phyloP scores from a whole-genome alignment of 2,888 invertebrate species.

The Drosophila planitibia region DNA sequence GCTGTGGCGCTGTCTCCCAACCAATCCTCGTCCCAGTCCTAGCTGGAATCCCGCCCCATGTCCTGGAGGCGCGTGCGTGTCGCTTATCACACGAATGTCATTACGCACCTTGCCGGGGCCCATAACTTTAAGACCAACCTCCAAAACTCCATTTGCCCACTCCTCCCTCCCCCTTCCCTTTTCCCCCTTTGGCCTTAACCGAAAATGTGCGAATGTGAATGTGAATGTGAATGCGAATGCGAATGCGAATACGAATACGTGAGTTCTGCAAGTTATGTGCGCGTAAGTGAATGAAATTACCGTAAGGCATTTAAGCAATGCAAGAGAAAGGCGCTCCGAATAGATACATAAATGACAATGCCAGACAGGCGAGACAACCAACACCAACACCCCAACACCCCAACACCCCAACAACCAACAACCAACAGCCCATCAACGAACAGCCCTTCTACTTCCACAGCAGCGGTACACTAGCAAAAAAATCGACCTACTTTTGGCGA shows the following conservation, averaged over 20 bases:
- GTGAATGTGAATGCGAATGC: constrained; percentile 63
- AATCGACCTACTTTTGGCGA: background rate
- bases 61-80: constrained; percentile 75
- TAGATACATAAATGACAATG: constrained; percentile 81
- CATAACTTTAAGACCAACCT: constrained; percentile 63
- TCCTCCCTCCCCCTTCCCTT: too few species aligned
- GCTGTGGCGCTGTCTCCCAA: background rate
- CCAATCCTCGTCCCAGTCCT: background rate
- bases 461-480: background rate
- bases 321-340: constrained; percentile 69
- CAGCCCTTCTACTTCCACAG: constrained; percentile 2
- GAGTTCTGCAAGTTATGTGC: constrained; percentile 84
- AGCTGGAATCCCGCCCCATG: constrained; percentile 18
- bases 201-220: constrained; percentile 56
- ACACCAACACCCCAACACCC: constrained; percentile 13
- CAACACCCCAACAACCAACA: background rate
- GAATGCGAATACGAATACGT: constrained; percentile 78
- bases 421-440: background rate
- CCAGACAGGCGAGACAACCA: constrained; percentile 54
- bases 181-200: constrained; percentile 15
- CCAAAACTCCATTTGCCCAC: constrained; percentile 1
- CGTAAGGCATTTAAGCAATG: constrained; percentile 83
- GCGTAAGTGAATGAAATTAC: constrained; percentile 84
- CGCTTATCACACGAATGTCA: constrained; percentile 77
- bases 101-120: constrained; percentile 69